A percentile compares a stretch with the other conserved stretches of the same genome.
Evolutionary conservation across 1,140 invertebrate genomes (phyloP).

Genomic region (Trissolcus basalis): DNA sequence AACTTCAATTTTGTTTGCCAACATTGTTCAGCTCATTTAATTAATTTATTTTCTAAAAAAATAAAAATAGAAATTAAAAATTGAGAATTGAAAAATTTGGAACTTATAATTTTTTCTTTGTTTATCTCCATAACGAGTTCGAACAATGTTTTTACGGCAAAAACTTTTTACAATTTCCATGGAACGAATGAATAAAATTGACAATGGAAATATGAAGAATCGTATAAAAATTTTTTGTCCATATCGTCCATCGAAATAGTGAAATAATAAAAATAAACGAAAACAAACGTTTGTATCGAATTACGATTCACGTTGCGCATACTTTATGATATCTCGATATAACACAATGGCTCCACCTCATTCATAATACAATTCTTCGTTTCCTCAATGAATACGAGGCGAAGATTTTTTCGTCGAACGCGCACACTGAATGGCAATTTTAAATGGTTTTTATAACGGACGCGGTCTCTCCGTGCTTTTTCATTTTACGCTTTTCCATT

Average conservation of each 20-base stretch:
- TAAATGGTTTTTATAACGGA: slow-evolving; percentile 5
- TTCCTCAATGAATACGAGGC: slow-evolving; percentile 31
- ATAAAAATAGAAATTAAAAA: too few relatives aligned
- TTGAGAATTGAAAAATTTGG: too few relatives aligned
- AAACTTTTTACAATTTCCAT: too few relatives aligned
- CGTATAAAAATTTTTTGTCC: slow-evolving; percentile 21
- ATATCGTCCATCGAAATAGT: slow-evolving; percentile 19
- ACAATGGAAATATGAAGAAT: too few relatives aligned
- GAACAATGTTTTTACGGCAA: too few relatives aligned
- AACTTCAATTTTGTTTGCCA: too few relatives aligned
- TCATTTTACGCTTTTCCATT: background rate
- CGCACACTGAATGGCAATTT: slow-evolving; percentile 30
- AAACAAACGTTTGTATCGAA: slow-evolving; percentile 28
- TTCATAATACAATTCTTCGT: slow-evolving; percentile 39
- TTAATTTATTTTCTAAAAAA: too few relatives aligned
- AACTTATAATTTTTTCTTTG: too few relatives aligned
- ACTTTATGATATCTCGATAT: slow-evolving; percentile 15
- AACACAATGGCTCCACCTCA: slow-evolving; percentile 34
- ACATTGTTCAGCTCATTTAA: too few relatives aligned
- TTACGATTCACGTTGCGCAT: slow-evolving; percentile 34
- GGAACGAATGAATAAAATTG: too few relatives aligned
- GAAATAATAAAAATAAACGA: slow-evolving; percentile 6
- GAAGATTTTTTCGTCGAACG: slow-evolving; percentile 34
- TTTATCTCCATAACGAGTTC: too few relatives aligned
- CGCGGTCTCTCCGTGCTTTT: slow-evolving; percentile 15